Conservation (phyloP, 30 jellyfish, hydroid and myxozoan genomes). For the Phacellophora camtschatica region DNA sequence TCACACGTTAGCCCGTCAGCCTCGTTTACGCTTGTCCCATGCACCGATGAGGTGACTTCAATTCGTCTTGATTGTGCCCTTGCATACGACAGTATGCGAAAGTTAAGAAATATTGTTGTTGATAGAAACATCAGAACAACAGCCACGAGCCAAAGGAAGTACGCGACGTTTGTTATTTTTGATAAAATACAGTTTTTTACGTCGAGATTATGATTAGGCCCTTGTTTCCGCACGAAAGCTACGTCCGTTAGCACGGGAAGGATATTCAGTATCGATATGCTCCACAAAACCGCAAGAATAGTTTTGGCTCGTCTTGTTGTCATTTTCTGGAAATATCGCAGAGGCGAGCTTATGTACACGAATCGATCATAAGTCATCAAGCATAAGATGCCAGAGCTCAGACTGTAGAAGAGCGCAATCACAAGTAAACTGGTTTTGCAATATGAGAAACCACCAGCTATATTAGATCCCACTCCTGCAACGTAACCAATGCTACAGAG, state of each 20-base stretch:
- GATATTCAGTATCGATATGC: conserved; percentile 10
- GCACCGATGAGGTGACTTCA: neutral
- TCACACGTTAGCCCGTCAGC: neutral
- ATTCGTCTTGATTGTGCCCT: conserved; percentile 43
- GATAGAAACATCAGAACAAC: conserved; percentile 2
- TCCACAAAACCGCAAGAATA: conserved; percentile 39
- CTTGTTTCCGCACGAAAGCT: conserved; percentile 19
- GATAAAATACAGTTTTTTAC: conserved; percentile 69
- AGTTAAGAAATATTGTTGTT: conserved; percentile 23
- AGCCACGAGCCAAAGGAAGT: conserved; percentile 34
- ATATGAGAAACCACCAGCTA: conserved; percentile 46
- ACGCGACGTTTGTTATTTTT: conserved; percentile 32
- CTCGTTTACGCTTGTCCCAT: neutral
- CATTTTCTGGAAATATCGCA: conserved; percentile 51
- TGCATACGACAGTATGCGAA: conserved; percentile 54
- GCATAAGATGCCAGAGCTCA: conserved; percentile 54
- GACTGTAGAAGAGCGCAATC: conserved; percentile 50
- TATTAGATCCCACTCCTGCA: conserved; percentile 29
- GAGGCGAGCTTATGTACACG: conserved; percentile 57
- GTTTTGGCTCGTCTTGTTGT: conserved; percentile 22
- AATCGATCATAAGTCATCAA: conserved; percentile 59
- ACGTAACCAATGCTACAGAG: conserved; percentile 42
- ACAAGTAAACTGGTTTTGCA: conserved; percentile 33
- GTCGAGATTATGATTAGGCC: conserved; percentile 20
- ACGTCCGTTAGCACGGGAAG: conserved; percentile 27